phyloP scores from a whole-genome alignment of 2,113 vertebrate species.

The Mobula hypostoma region DNA sequence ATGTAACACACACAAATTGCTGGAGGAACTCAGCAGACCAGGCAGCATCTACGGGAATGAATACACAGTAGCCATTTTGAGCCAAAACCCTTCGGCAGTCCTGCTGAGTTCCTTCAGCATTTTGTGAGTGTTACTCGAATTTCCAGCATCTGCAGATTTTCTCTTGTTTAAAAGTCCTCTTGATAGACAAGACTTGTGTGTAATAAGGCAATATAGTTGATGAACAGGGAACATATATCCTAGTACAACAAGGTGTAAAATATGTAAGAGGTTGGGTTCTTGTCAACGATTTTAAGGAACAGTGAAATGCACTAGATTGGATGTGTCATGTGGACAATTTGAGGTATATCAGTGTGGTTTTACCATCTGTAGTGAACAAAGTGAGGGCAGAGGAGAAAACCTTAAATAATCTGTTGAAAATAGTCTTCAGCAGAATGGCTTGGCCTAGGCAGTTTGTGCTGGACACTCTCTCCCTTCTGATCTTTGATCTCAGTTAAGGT shows the following conservation, averaged over 20 bases:
- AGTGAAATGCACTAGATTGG: background rate
- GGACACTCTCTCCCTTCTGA: background rate
- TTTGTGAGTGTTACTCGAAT: too few relatives aligned
- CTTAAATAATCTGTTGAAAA: background rate
- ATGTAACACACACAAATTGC: too few relatives aligned
- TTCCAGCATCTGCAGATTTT: too few relatives aligned
- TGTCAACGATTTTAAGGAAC: background rate
- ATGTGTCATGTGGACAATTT: background rate
- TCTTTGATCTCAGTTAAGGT: background rate
- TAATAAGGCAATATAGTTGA: background rate
- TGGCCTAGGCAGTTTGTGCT: background rate
- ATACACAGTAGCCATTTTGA: too few relatives aligned
- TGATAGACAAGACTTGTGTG: background rate
- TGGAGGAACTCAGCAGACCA: too few relatives aligned
- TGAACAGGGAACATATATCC: background rate
- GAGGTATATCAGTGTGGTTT: background rate
- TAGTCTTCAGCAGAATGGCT: background rate
- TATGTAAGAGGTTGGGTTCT: background rate
- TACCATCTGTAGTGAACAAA: background rate
- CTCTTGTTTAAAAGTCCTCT: background rate
- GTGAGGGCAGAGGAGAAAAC: background rate
- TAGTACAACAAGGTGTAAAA: background rate
- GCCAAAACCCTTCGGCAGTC: too few relatives aligned
- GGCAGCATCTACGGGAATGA: too few relatives aligned
- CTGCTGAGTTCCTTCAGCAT: too few relatives aligned